Base-by-base conservation (phyloP, 2,888 invertebrate species). In the Lacanobia wlatinum region DNA sequence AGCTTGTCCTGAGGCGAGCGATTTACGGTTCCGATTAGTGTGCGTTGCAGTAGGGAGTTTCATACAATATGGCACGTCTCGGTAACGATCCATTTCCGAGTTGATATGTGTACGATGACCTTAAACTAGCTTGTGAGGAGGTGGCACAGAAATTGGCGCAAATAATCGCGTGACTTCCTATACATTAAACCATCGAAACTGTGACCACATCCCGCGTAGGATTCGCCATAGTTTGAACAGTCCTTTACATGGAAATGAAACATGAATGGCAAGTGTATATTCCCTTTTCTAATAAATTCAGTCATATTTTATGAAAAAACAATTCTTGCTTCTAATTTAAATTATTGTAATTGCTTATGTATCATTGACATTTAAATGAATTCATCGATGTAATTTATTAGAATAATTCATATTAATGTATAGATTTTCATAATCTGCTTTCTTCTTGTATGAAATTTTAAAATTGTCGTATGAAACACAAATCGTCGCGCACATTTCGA, bases 331-430 rank as follows among this genome's bases (percentile, higher is more conserved):
- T 80, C 56, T 71, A 65, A 75, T 70, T 81, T 75, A 69, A 60
- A 77, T 59, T 66, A 77, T 59, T 66, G 52, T 67, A 55, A 59
- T 72, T 67, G 52, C 71, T 70, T 59, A 59, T 55, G 12, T 61
- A 76, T 75, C 59, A 61, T 64, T 70, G 59, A 56, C 16, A 60
- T 64, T 61, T 21, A 48, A 82, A 62, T 65, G 18, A 71, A 70
- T 73, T 70, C 50, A 50, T 69, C 18, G 34, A 84, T 76, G 81
- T 81, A 66, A 66, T 71, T 40, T 71, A 46, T 80, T 67, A 55
- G 66, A 60, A 64, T 58, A 64, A 53, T 73, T 67, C 63, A 14
- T 78, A 52, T 73, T 70, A 68, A 66, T 76, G 65, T 73, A 73
- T 72, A 70, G 34, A 67, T 53, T 75, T 48, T 64, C 16, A 43